Conservation (phyloP, 1,140 invertebrate species). For the Arctopsyche grandis region DNA sequence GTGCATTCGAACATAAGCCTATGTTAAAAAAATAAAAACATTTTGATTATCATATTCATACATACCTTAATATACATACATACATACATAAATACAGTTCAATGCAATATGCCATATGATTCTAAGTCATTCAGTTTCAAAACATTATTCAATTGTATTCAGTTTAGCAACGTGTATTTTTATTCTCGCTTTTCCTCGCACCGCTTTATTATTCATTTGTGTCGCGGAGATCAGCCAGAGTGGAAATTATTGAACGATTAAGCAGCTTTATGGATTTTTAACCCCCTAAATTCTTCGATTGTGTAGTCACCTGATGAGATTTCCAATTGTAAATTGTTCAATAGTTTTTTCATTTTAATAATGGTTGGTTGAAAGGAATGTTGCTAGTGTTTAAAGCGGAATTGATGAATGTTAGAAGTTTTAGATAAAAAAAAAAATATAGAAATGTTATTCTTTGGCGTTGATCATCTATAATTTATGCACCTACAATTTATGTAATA, state of each 20-base stretch:
- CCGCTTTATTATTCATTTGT: constrained; percentile 21
- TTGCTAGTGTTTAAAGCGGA: constrained; percentile 53
- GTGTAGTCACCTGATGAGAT: constrained; percentile 47
- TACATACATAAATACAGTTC: not conserved
- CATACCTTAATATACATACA: not conserved
- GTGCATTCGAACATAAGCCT: constrained; percentile 39
- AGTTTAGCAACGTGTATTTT: constrained; percentile 9
- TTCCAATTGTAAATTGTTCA: constrained; percentile 49
- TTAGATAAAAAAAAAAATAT: constrained; percentile 53
- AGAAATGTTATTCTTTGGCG: constrained; percentile 55
- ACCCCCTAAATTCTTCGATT: constrained; percentile 27
- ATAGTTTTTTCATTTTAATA: constrained; percentile 35
- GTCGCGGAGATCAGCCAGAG: not conserved
- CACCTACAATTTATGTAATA: constrained; percentile 55
- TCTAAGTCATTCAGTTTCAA: constrained; percentile 52
- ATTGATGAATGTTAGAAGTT: constrained; percentile 51
- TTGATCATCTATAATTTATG: constrained; percentile 55
- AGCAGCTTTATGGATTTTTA: constrained; percentile 49
- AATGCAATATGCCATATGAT: constrained; percentile 53
- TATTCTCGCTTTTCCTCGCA: constrained; percentile 36
- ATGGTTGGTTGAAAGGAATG: constrained; percentile 48
- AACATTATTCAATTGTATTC: not conserved
- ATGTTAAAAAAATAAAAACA: constrained; percentile 23
- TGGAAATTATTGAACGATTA: constrained; percentile 24
- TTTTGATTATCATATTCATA: constrained; percentile 40